Evolutionary conservation across 2,797 vertebrate species (phyloP), one percentile per base, ranked within the genome.

Genomic region (Poecilia velifera): DNA sequence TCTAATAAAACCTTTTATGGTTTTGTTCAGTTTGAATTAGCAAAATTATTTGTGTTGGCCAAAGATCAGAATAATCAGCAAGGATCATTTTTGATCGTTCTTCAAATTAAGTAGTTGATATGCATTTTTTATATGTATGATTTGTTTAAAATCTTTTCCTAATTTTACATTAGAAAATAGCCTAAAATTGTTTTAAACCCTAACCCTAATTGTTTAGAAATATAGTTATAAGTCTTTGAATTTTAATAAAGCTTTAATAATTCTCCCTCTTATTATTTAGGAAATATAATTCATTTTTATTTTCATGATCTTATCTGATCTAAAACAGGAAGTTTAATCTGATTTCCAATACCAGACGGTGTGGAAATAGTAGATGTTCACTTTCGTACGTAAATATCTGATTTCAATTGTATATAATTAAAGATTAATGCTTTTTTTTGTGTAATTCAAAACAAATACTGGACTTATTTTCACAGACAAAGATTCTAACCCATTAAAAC

Each of bases 381-480:
- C 14, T 62, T 62, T 34, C 31, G 34, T 34, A 62, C 3, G 59
- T 34, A 62, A 18, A 34, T 18, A 62, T 62, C 59, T 18, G 31
- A 14, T 62, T 34, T 62, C 14, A 34, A 18, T 12, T 34, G 28
- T 36, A 20, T 64, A 8, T 18, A 18, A 3, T 20, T 34, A 62
- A 62, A 34, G 6, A 39, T 4, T 2, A 39, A 20, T 20, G 14
- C 9, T 39, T 34, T 22, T 22, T 22, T 39, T 41, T 66, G 41
- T 76, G 36, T 2, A 2, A 3, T 76, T 76, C 13, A 71, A 25
- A 80, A 55, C 25, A 62, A 4, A 39, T 0, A 22, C n/a, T 12
- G 3, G 77, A 81, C 73, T 70, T 1, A 70, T 76, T 72, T 82
- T 6, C 22, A 62, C 43, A 77, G 79, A 70, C 46, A 31, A 28